Percentiles rank a stretch among this genome's conserved stretches.
Evolutionary conservation across 2,888 invertebrate genomes (phyloP).

Genomic region (Cinara cedri): DNA sequence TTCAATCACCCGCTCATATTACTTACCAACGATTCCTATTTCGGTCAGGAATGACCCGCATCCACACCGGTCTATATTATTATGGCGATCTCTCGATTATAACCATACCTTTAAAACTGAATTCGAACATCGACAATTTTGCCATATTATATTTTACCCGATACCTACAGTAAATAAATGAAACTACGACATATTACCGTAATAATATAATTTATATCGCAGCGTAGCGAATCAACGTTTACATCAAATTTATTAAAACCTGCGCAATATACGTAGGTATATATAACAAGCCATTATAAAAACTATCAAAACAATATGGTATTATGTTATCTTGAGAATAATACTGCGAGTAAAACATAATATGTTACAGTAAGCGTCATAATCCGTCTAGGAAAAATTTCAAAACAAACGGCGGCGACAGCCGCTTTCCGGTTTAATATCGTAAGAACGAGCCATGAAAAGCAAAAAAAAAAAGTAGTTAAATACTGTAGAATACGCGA

Average conservation of each 20-base stretch:
- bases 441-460: neutral
- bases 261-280: neutral
- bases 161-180: too few relatives aligned
- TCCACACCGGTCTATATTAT: too few relatives aligned
- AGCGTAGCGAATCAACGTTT: neutral
- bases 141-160: too few relatives aligned
- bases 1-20: too few relatives aligned
- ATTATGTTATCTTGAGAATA: neutral
- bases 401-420: neutral
- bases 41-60: too few relatives aligned
- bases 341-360: slow-evolving; percentile 12
- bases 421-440: neutral
- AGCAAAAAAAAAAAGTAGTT: neutral
- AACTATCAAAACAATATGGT: slow-evolving; percentile 34
- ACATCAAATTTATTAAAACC: neutral
- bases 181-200: too few relatives aligned
- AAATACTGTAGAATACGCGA: too few relatives aligned
- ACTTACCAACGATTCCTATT: too few relatives aligned
- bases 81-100: too few relatives aligned
- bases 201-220: neutral
- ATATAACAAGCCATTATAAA: slow-evolving; percentile 16
- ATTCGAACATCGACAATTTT: too few relatives aligned
- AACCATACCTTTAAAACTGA: too few relatives aligned
- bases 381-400: neutral
- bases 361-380: neutral